Evolutionary conservation across 2,888 invertebrate genomes (phyloP), one percentile per base, ranked within the genome.

Genomic region (Diachrysia chrysitis): DNA sequence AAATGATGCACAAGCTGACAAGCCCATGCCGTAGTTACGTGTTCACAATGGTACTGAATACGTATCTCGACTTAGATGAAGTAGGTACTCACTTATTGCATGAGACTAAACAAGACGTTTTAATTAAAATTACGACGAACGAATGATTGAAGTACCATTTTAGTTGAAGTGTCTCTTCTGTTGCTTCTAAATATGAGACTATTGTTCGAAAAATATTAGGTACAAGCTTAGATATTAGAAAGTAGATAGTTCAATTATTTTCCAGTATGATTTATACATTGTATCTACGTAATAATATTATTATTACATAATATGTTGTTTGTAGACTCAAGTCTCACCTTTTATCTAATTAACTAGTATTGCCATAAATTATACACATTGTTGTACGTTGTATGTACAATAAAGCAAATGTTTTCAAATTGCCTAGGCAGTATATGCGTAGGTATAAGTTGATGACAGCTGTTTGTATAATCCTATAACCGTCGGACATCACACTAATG

Each of bases 61-160:
- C 25, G 19, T 1, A 16, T 57, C 42, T 66, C 29, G 54, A 53
- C 46, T 62, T 23, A 51, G 42, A 62, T 61, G 14, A 58, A 56
- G 63, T n/a, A n/a, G n/a, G n/a, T 55, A 58, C 55, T 53, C 58
- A 55, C 29, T 21, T 57, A 35, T 16, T 46, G 48, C 25, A 58
- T 35, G 21, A 62, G 46, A 55, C 53, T 16, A 62, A 63, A 62
- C 66, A 46, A 66, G 63, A 59, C 46, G 58, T 63, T 66, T 69
- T 64, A 71, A 76, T 74, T 64, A 66, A 78, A 70, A 63, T 32
- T 66, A 46, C 62, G 29, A 55, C 35, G 19, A 23, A 54, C 16
- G 51, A 62, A 53, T 23, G 61, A 10, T 16, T 53, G 46, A 48
- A 53, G 46, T 19, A 23, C 14, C 42, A n/a, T 42, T 48, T 14